Conservation (phyloP, 64 coral and sea anemone genomes). For the Montipora capricornis region DNA sequence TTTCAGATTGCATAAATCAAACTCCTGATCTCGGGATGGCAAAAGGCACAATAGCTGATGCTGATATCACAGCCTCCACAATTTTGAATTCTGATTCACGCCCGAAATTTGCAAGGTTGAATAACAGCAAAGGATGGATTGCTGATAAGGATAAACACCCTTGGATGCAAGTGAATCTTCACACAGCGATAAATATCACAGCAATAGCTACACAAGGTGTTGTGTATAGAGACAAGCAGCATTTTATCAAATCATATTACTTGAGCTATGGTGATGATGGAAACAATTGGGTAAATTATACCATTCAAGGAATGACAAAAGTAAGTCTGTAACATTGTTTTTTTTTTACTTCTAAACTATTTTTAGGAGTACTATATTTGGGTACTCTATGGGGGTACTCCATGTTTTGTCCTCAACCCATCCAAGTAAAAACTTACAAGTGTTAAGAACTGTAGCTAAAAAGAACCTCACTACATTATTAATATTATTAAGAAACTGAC, state of each 20-base stretch:
- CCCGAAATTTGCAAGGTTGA: constrained; percentile 8
- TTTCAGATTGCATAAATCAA: too few relatives aligned
- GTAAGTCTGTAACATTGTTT: too few relatives aligned
- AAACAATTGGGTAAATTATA: constrained; percentile 34
- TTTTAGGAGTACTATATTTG: too few relatives aligned
- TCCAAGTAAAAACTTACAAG: too few relatives aligned
- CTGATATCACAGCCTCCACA: constrained; percentile 37
- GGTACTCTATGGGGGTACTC: too few relatives aligned
- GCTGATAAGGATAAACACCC: not conserved
- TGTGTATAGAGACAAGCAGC: too few relatives aligned
- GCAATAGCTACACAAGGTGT: constrained; percentile 43
- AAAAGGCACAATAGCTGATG: not conserved
- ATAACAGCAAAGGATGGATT: constrained; percentile 43
- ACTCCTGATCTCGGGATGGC: too few relatives aligned
- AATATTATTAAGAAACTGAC: too few relatives aligned
- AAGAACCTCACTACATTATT: too few relatives aligned
- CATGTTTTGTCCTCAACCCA: too few relatives aligned
- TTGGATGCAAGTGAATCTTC: constrained; percentile 62
- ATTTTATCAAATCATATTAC: constrained; percentile 26
- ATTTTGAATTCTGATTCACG: not conserved
- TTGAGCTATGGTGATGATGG: constrained; percentile 29
- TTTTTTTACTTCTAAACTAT: too few relatives aligned
- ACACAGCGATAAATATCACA: constrained; percentile 2
- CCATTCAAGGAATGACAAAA: not conserved
- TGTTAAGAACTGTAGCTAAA: too few relatives aligned